These are phyloP conservation scores for Apostichopus leukothele DNA, from an alignment of 53 echinoderm and acorn worm species.

Conservation along the genomic window DNA sequence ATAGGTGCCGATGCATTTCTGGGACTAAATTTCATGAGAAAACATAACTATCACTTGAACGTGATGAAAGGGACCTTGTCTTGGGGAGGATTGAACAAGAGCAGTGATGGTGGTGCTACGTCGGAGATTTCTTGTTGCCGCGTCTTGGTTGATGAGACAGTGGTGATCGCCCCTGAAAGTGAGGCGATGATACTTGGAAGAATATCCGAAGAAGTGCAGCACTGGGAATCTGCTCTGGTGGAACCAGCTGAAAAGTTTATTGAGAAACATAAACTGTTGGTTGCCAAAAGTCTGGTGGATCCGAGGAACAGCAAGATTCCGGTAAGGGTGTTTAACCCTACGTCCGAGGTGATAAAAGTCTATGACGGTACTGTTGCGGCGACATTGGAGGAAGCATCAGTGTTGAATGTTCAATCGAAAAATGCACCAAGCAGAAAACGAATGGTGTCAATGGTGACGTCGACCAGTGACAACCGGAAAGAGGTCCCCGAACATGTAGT, in stretches of 20 bases:
- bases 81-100: not conserved
- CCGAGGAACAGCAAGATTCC: not conserved
- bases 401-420: not conserved
- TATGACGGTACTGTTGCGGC: constrained; percentile 31
- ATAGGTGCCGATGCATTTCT: not conserved
- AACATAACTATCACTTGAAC: not conserved
- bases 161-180: constrained; percentile 1
- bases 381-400: not conserved
- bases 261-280: constrained; percentile 13
- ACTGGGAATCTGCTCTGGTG: constrained; percentile 19
- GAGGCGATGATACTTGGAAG: constrained; percentile 16
- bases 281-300: constrained; percentile 29
- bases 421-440: not conserved
- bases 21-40: not conserved
- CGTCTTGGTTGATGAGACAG: constrained; percentile 29
- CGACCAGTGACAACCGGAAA: not conserved
- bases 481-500: constrained; percentile 8
- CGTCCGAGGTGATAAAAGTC: not conserved
- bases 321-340: constrained; percentile 40
- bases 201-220: not conserved
- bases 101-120: not conserved
- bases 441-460: not conserved
- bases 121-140: constrained; percentile 23
- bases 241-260: constrained; percentile 30
- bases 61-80: not conserved